These are phyloP conservation scores for Heterodera schachtii DNA, from an alignment of 1,140 invertebrate genomes.

Conservation along the genomic window DNA sequence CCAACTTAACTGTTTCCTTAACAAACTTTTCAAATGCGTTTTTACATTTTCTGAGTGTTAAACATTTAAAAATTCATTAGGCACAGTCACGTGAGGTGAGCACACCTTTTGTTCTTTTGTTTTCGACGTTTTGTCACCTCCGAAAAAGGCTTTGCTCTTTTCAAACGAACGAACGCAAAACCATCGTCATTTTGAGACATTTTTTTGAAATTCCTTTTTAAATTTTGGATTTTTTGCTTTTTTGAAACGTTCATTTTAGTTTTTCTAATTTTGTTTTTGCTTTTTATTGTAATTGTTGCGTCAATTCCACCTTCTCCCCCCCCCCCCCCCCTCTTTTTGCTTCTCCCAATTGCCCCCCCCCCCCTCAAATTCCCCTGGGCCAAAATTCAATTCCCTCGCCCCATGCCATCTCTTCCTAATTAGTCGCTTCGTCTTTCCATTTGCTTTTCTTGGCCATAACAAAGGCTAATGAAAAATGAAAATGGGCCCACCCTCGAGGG, in stretches of 20 bases:
- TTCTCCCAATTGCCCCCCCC: not conserved
- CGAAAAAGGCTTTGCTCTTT: not conserved
- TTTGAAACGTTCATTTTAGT: too few relatives aligned
- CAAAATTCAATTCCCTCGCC: not conserved
- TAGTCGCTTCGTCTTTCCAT: not conserved
- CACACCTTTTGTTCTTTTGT: not conserved
- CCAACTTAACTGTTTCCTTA: too few relatives aligned
- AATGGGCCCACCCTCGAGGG: not conserved
- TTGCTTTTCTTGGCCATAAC: not conserved
- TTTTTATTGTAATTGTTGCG: too few relatives aligned
- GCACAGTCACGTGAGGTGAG: not conserved
- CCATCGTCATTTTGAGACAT: too few relatives aligned
- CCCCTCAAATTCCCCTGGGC: not conserved
- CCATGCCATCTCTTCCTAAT: not conserved
- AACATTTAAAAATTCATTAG: slow-evolving; percentile 2
- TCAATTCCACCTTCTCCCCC: not conserved
- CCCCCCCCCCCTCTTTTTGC: not conserved
- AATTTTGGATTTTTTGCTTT: too few relatives aligned
- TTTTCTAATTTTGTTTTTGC: too few relatives aligned
- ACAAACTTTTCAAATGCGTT: too few relatives aligned
- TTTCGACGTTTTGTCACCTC: slow-evolving; percentile 3
- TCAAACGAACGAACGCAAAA: too few relatives aligned
- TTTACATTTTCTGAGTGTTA: not conserved
- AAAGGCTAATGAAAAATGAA: not conserved
- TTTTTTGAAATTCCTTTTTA: too few relatives aligned